Evolutionary conservation across 2,797 vertebrate genomes (phyloP), one percentile per base, ranked within the genome.

Genomic region (Megaceryle alcyon): DNA sequence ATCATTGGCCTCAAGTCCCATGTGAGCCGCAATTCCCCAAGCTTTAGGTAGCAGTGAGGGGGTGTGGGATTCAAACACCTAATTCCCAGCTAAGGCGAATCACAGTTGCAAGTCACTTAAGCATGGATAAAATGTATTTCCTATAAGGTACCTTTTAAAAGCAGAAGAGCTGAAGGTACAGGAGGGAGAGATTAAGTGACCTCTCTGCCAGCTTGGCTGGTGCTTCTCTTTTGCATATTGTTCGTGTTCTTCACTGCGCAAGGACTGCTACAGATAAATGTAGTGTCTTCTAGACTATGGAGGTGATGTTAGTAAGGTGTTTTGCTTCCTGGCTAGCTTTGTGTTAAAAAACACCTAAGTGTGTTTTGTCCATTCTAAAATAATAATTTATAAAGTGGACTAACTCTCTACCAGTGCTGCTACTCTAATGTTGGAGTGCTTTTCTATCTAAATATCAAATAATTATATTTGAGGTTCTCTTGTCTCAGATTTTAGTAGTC

Each of bases 331-430:
- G n/a, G 19, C 26, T 49, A 14, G 12, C 17, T 81, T 33, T 54
- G 53, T 39, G 20, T 54, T 66, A 48, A n/a, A 23, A 77, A 6
- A 37, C 6, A 7, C 6, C 1, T 16, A 20, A 49, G 9, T 68
- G 29, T 2, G 33, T 60, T 33, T 33, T 26, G 19, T 26, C 28
- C 4, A 1, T 10, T 70, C 23, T 15, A 1, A 53, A 49, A 18
- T n/a, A 60, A 17, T 25, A 0, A 0, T 57, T 44, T 17, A 25
- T 31, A 6, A 6, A 20, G 20, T 35, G 44, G 25, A 8, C 13
- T 43, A 18, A 22, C n/a, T 23, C 9, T 37, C 17, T 61, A 12
- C 8, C 3, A 4, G 0, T 29, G 16, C 14, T 59, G 14, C 39
- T 82, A 1, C 18, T 79, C 23, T 41, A 25, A 10, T 9, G 23